Evolutionary conservation across 2,888 invertebrate genomes (phyloP).

Genomic region (Phoronis australis): DNA sequence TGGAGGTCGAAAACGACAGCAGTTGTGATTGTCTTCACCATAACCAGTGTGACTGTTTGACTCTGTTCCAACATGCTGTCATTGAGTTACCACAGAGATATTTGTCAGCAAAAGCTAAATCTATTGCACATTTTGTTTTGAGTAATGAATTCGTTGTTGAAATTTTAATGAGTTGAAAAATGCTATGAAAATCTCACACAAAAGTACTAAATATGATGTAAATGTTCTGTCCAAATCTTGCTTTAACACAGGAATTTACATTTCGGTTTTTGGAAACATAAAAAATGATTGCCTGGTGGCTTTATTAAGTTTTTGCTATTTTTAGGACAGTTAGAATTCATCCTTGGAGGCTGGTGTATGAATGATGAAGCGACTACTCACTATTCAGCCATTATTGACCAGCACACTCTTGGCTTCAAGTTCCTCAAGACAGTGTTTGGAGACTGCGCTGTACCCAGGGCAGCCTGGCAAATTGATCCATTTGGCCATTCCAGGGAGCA

Average conservation of each 20-base stretch:
- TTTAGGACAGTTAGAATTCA: slow-evolving; percentile 55
- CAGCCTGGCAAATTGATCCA: slow-evolving; percentile 84
- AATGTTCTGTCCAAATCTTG: no score
- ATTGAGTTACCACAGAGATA: no score
- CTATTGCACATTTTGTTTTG: no score
- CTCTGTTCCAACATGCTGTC: no score
- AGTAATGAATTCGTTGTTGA: no score
- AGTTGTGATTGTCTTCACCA: no score
- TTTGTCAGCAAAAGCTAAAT: no score
- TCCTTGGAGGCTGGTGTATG: slow-evolving; percentile 58
- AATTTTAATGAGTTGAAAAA: no score
- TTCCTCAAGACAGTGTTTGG: slow-evolving; percentile 48
- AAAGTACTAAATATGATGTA: no score
- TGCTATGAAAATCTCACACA: no score
- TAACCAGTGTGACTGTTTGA: no score
- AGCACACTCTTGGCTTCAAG: slow-evolving; percentile 58
- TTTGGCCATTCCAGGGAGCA: slow-evolving; percentile 84
- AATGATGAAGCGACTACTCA: slow-evolving; percentile 59
- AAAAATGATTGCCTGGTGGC: background rate
- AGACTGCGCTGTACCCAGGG: slow-evolving; percentile 67
- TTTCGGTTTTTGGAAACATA: background rate
- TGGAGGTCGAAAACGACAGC: no score
- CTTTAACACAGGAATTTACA: background rate
- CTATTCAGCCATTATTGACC: slow-evolving; percentile 58
- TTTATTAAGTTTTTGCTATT: slow-evolving; percentile 2